Percentiles rank a stretch among this genome's conserved stretches.
These are phyloP conservation scores for Martes martes DNA, from an alignment of 2,113 vertebrate species.

Conservation along the genomic window DNA sequence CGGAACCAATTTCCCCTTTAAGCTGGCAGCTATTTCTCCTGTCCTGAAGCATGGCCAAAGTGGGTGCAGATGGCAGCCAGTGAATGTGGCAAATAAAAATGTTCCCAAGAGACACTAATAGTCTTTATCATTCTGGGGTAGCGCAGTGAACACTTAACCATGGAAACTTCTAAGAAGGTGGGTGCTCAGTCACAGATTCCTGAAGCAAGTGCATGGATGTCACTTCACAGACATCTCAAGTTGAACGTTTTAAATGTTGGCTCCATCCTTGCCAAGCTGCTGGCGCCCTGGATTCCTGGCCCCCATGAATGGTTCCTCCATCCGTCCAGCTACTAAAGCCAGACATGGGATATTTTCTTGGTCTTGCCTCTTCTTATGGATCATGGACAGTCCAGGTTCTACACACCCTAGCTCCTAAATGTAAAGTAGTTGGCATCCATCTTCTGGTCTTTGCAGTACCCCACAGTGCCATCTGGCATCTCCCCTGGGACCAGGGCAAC, in stretches of 20 bases:
- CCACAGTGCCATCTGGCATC: no score
- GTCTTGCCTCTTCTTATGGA: background rate
- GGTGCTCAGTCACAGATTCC: background rate
- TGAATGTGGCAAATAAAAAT: background rate
- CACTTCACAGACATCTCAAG: background rate
- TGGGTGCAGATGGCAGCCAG: background rate
- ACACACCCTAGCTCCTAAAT: background rate
- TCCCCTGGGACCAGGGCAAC: background rate
- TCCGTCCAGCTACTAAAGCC: background rate
- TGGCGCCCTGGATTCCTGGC: background rate
- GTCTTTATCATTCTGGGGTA: background rate
- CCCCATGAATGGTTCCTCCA: background rate
- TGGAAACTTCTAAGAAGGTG: background rate
- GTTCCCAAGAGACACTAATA: background rate
- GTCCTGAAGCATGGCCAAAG: background rate
- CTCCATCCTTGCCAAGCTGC: background rate
- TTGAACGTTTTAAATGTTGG: background rate
- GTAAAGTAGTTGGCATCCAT: background rate
- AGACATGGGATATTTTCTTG: background rate
- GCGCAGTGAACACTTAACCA: background rate
- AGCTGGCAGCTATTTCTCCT: background rate
- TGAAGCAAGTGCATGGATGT: background rate
- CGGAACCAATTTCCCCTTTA: background rate
- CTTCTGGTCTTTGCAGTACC: background rate
- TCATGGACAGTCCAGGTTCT: background rate